Base-by-base conservation (phyloP, 2,888 invertebrate species). In the Nezara viridula region DNA sequence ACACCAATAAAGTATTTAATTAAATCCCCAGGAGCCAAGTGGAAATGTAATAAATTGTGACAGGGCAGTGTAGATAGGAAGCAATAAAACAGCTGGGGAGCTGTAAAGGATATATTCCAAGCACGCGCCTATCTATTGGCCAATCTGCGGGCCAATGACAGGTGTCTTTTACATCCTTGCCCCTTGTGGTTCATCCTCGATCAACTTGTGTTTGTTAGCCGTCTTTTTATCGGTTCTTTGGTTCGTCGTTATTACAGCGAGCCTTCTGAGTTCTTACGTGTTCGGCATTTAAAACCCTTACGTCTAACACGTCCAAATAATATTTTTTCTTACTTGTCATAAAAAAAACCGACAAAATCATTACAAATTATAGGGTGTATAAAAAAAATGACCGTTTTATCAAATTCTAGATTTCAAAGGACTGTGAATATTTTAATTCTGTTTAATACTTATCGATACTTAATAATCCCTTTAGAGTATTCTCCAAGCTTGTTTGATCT, bases 121-220 rank as follows among this genome's bases (percentile, higher is more conserved):
- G 66, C 66, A 73, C 66, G 66, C 66, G 37, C 66, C 37, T 19
- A 32, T 37, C 66, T 37, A 73, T 73, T 73, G 66, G 66, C 66
- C 66, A 73, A 73, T 73, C 66, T 73, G 66, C 37, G 32, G 37
- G 66, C 66, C 66, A 73, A 73, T 73, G 66, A 73, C 66, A 73
- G 66, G 66, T 73, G 66, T 73, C 66, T 73, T 73, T 73, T 73
- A 73, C 66, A 73, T 73, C 10, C 66, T 14, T 73, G 19, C 32
- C 66, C 66, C 37, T 37, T 37, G 66, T 19, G 66, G 37, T 19
- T 37, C 37, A 73, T 73, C 66, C 66, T 73, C 32, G 2, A 32
- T 27, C 27, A 60, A 60, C 32, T 32, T 27, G 60, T 73, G 66
- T 73, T 73, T 73, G 66, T 73, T 73, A 73, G 66, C 66, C 27